Conservation (phyloP, 2,113 vertebrate species). For the Grammomys surdaster region DNA sequence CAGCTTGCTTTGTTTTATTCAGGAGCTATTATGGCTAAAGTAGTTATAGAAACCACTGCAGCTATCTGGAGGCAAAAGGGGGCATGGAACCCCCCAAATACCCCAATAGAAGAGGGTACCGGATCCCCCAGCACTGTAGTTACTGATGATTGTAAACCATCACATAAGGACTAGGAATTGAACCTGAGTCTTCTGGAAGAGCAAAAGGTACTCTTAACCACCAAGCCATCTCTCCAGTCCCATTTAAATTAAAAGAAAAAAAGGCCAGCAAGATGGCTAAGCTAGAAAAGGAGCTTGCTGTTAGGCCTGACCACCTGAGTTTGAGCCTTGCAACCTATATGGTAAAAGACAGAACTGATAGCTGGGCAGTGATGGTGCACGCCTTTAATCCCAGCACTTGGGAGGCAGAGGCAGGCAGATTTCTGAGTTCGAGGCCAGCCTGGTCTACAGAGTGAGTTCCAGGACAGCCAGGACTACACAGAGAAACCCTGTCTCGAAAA, state of each 20-base stretch:
- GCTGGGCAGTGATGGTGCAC: no score
- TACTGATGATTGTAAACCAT: not conserved
- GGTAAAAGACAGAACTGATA: not conserved
- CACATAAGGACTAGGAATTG: not conserved
- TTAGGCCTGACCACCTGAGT: not conserved
- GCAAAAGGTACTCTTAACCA: not conserved
- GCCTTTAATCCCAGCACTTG: no score
- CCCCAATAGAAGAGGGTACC: not conserved
- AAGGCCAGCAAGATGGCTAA: not conserved
- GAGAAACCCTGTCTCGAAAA: no score
- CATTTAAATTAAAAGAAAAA: not conserved
- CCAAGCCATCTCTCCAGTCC: not conserved
- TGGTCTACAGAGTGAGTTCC: no score
- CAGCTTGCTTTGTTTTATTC: no score
- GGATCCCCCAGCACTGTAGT: not conserved
- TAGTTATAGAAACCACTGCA: no score
- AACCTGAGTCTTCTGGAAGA: not conserved
- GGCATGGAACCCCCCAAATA: no score
- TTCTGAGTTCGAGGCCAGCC: no score
- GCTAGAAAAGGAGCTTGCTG: not conserved
- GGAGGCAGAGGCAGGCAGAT: no score
- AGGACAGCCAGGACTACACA: no score
- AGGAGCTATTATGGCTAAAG: no score
- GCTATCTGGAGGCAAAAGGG: no score
- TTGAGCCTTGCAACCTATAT: not conserved